These are phyloP conservation scores for Calidris pygmaea DNA, from an alignment of 2,113 vertebrate genomes.

Conservation along the genomic window DNA sequence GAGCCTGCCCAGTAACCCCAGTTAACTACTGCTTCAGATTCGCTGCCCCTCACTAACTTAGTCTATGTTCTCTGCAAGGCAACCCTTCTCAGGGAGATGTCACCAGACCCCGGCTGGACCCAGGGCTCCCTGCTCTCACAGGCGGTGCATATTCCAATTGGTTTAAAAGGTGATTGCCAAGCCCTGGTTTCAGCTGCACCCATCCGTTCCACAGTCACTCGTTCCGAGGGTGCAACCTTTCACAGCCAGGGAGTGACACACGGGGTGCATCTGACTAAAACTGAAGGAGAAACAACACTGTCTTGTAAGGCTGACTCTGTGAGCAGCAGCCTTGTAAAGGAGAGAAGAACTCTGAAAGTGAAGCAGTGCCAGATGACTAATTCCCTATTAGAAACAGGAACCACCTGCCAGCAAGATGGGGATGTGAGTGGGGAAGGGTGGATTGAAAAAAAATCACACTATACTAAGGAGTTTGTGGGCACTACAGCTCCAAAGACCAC, in stretches of 20 bases:
- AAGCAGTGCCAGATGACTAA: background rate
- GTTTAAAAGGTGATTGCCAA: background rate
- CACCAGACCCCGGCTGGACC: rapidly evolving
- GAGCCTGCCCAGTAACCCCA: rapidly evolving
- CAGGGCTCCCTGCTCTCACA: background rate
- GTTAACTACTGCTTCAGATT: background rate
- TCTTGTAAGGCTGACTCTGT: background rate
- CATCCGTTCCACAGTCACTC: rapidly evolving
- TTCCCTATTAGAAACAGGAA: background rate
- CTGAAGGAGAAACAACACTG: background rate
- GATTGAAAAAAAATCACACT: background rate
- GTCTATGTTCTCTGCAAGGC: background rate
- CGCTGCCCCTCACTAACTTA: no score
- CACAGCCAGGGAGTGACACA: background rate
- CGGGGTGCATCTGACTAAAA: background rate
- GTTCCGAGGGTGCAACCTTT: background rate
- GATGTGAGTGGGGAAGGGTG: background rate
- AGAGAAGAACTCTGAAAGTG: background rate
- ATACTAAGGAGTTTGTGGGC: background rate
- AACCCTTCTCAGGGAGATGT: background rate
- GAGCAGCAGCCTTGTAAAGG: background rate
- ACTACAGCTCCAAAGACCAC: background rate
- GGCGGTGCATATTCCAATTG: rapidly evolving
- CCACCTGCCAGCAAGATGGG: background rate
- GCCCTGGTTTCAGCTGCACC: background rate